Percentiles rank a stretch among this genome's conserved stretches.
These are phyloP conservation scores for Spodoptera exigua DNA, from an alignment of 2,888 invertebrate species.

Conservation along the genomic window DNA sequence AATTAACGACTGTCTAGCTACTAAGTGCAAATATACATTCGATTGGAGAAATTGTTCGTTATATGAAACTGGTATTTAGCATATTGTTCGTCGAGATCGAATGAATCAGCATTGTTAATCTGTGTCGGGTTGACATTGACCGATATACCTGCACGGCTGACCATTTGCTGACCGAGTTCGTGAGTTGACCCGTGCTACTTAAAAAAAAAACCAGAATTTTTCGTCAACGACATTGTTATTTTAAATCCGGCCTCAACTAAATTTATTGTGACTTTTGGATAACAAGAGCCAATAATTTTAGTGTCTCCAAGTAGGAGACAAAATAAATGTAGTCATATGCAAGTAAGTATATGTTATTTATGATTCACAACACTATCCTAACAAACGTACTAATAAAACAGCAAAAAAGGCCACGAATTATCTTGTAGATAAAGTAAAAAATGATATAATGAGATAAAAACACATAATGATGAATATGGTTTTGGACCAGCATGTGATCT, in stretches of 20 bases:
- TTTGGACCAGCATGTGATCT: background rate
- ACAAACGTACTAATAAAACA: constrained; percentile 5
- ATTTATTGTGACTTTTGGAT: no score
- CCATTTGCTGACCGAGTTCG: constrained; percentile 57
- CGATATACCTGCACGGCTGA: constrained; percentile 57
- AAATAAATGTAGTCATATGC: no score
- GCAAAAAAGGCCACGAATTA: background rate
- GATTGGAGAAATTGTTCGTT: background rate
- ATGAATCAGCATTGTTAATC: constrained; percentile 59
- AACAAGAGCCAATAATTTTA: no score
- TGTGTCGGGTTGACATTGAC: constrained; percentile 66
- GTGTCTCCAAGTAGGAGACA: no score
- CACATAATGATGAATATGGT: no score
- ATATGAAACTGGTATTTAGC: constrained; percentile 33
- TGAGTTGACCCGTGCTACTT: constrained; percentile 21
- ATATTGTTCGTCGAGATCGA: constrained; percentile 46
- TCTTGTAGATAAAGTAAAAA: background rate
- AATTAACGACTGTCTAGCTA: background rate
- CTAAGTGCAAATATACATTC: background rate
- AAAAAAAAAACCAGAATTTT: constrained; percentile 6
- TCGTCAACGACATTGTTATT: no score
- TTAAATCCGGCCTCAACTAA: no score
- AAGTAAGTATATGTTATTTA: no score
- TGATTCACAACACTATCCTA: background rate
- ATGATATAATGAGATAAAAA: no score